Conservation (phyloP, 1,140 invertebrate species). For the Sinella curviseta region DNA sequence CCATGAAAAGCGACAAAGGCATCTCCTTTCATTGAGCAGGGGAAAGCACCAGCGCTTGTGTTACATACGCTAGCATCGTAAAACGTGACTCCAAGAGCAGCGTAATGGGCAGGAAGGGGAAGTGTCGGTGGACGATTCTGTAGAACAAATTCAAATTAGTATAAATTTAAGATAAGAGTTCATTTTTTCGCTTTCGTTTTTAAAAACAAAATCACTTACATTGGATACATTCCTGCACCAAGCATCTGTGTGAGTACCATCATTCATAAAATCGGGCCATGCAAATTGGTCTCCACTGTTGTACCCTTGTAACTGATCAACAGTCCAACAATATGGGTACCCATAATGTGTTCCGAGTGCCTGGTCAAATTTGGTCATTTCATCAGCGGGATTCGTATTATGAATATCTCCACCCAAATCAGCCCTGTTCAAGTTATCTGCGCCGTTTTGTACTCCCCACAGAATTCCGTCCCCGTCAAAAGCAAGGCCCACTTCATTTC, state of each 20-base stretch:
- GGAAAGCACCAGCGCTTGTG: constrained; percentile 28
- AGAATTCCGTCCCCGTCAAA: constrained; percentile 37
- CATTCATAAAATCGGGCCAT: constrained; percentile 42
- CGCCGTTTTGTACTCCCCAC: constrained; percentile 45
- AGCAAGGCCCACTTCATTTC: constrained; percentile 45
- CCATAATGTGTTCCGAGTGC: constrained; percentile 40
- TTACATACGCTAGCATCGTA: constrained; percentile 21
- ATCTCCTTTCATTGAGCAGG: constrained; percentile 35
- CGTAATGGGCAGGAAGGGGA: constrained; percentile 40
- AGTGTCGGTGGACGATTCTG: constrained; percentile 42
- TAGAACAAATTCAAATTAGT: constrained; percentile 2
- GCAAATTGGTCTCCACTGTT: constrained; percentile 34
- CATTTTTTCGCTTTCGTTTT: neutral
- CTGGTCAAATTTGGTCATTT: constrained; percentile 39
- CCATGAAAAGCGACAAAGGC: constrained; percentile 43
- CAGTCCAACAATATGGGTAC: constrained; percentile 44
- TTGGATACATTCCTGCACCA: constrained; percentile 43
- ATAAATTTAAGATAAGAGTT: neutral
- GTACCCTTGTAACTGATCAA: constrained; percentile 26
- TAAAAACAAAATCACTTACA: constrained; percentile 25
- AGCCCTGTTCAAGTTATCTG: constrained; percentile 34
- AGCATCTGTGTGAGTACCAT: constrained; percentile 40
- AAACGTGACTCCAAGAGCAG: constrained; percentile 43
- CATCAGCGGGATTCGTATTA: constrained; percentile 45
- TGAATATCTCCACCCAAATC: constrained; percentile 46